Evolutionary conservation across 2,797 vertebrate species (phyloP).

Genomic region (Sebastes iracundus): DNA sequence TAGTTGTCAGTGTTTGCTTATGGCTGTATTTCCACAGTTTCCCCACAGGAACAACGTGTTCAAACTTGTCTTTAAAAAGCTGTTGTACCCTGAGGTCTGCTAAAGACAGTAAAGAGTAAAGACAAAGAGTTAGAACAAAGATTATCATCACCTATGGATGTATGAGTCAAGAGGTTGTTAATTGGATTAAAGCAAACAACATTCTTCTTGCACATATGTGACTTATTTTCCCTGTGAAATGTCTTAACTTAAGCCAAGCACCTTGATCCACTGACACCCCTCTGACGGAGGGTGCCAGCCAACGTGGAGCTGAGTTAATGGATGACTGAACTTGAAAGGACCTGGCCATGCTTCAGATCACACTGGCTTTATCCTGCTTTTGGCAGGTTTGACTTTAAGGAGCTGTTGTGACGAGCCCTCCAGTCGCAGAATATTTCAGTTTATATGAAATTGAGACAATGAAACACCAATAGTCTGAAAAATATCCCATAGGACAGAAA

Average conservation of each 20-base stretch:
- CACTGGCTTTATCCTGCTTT: not conserved
- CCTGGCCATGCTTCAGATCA: not conserved
- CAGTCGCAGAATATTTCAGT: not conserved
- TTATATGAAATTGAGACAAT: not conserved
- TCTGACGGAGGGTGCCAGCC: not conserved
- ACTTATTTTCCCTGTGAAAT: not conserved
- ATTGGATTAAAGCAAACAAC: too few relatives aligned
- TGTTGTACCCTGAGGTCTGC: not conserved
- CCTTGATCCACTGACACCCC: not conserved
- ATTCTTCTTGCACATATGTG: not conserved
- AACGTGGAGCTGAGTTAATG: not conserved
- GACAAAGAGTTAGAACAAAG: not conserved
- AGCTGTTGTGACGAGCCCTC: not conserved
- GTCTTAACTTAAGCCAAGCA: not conserved
- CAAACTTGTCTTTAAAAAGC: not conserved
- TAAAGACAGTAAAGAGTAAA: not conserved
- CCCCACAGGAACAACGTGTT: not conserved
- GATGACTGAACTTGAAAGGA: not conserved
- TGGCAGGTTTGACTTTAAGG: not conserved
- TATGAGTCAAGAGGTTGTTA: too few relatives aligned
- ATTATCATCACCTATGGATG: not conserved
- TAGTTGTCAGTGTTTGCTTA: too few relatives aligned
- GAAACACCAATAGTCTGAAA: too few relatives aligned
- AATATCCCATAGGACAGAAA: too few relatives aligned
- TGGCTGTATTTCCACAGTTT: too few relatives aligned